Base-by-base conservation (phyloP, 2,113 vertebrate genomes). In the Montifringilla adamsi region DNA sequence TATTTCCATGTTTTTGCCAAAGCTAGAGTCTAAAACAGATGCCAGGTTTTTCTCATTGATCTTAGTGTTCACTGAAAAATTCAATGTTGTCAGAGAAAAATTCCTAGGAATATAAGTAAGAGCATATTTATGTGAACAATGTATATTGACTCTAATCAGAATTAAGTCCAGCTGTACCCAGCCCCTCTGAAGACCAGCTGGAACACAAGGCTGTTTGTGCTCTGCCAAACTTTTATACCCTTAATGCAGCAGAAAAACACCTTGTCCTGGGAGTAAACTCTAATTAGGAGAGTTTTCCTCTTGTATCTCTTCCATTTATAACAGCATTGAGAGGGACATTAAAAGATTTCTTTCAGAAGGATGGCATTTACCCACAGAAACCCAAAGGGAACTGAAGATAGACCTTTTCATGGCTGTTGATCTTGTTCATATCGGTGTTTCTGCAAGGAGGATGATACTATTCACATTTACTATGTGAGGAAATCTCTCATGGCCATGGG, bases 11-110 rank as follows among this genome's bases (percentile, higher is more conserved):
- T 92, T 98, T 93, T 98, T 97, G 39, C 97, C 96, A 95, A 97
- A 97, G 85, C 97, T 98, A 64, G 97, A 95, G 93, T 98, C 98
- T 52, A 98, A 98, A 73, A 97, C 94, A 9, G 93, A 96, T 4
- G 96, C 93, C 73, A 97, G 97, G 73, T 94, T 98, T 96, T 98
- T 83, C 97, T 98, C 96, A 84, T 83, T 79, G 97, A 94, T 41
- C 96, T 98, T 72, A 97, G 37, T 93, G 94, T 83, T 94, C 92
- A 60, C 44, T 85, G 70, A 97, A 96, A 77, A 81, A 95, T 87
- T 98, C 95, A 50, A 88, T 97, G 53, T 98, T 98, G 49, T 95
- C 73, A 64, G 97, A 95, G 46, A 96, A 98, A 69, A 97, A 98
- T 30, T 96, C 97, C 98, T 98, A 92, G 72, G 66, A 80, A 96